These are phyloP conservation scores for Eremobia ochroleuca DNA, from an alignment of 2,888 invertebrate genomes.

Conservation along the genomic window DNA sequence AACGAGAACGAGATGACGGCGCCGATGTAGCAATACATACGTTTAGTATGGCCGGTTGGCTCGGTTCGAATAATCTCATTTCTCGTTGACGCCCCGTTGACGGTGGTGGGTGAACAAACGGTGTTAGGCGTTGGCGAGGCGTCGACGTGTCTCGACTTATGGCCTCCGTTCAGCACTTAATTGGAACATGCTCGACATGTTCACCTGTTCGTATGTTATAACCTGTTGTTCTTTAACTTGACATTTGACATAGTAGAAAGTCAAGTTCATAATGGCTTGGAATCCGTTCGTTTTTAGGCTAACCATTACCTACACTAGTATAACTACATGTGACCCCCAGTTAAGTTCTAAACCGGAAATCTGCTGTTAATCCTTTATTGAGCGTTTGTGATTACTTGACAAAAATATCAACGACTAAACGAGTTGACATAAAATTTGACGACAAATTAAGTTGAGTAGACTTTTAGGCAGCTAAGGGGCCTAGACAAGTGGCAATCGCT, in stretches of 20 bases:
- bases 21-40: background rate
- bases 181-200: constrained; percentile 60
- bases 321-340: background rate
- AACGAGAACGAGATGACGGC: background rate
- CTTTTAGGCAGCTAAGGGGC: background rate
- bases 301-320: background rate
- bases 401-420: background rate
- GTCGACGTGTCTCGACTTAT: constrained; percentile 54
- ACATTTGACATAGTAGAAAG: constrained; percentile 16
- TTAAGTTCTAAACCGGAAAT: background rate
- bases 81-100: background rate
- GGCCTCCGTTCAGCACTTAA: constrained; percentile 47
- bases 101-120: background rate
- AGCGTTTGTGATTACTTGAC: no score
- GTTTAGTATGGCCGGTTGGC: background rate
- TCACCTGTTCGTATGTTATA: constrained; percentile 35
- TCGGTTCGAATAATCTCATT: background rate
- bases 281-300: background rate
- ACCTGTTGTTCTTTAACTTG: constrained; percentile 16
- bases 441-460: background rate
- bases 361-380: background rate
- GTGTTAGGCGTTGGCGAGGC: constrained; percentile 30
- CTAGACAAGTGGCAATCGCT: background rate
- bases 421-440: background rate
- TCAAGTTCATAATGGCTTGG: background rate